phyloP scores from a whole-genome alignment of 2,113 vertebrate genomes.

The Campylomormyrus numenius region DNA sequence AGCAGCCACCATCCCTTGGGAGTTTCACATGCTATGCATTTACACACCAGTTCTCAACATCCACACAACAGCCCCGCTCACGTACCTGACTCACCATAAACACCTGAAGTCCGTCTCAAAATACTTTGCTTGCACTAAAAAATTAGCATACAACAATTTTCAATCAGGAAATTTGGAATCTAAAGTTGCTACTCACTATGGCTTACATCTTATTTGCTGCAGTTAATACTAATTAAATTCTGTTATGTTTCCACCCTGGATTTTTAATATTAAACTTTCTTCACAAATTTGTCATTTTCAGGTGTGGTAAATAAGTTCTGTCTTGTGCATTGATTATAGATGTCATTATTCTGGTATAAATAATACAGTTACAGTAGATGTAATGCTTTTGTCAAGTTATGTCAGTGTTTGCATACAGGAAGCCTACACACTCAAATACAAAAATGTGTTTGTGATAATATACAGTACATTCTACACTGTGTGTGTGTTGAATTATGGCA shows the following conservation, averaged over 20 bases:
- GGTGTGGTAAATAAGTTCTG: background rate
- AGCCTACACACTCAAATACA: background rate
- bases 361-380: background rate
- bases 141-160: background rate
- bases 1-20: background rate
- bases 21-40: background rate
- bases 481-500: background rate
- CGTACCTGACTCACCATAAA: background rate
- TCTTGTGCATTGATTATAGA: background rate
- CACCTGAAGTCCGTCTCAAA: background rate
- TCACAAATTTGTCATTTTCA: background rate
- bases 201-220: background rate
- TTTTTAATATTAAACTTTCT: background rate
- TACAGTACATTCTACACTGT: background rate
- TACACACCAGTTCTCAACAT: background rate
- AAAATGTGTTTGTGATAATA: background rate
- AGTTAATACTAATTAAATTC: background rate
- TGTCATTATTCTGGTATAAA: background rate
- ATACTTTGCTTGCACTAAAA: background rate
- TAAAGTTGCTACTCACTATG: background rate
- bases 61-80: background rate
- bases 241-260: background rate
- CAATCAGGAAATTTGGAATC: background rate
- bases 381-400: background rate
- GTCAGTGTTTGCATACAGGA: background rate